Percentiles rank a stretch among this genome's conserved stretches.
Conservation (phyloP, 2,797 vertebrate species). For the Gallinago stenura region DNA sequence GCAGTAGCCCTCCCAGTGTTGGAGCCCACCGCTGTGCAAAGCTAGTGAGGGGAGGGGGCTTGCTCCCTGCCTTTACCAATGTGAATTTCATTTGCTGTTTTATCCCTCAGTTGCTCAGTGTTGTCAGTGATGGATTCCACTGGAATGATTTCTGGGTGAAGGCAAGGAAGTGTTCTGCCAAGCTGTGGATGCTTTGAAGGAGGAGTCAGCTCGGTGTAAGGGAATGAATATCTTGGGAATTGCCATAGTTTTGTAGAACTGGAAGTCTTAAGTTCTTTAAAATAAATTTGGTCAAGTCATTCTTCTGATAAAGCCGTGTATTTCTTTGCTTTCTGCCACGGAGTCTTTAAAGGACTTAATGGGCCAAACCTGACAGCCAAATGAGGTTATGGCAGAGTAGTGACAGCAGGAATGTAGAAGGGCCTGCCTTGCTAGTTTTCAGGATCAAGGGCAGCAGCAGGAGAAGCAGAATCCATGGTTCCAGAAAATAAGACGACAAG, state of each 20-base stretch:
- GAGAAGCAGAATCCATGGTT: background rate
- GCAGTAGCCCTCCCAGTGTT: background rate
- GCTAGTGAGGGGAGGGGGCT: background rate
- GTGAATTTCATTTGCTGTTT: background rate
- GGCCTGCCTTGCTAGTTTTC: background rate
- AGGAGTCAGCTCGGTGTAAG: background rate
- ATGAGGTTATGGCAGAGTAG: background rate
- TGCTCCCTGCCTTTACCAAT: background rate
- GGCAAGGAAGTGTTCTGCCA: background rate
- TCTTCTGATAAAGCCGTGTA: background rate
- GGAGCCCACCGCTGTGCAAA: background rate
- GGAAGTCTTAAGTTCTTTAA: background rate
- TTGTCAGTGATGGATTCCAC: background rate
- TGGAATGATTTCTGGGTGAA: background rate
- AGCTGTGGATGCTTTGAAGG: background rate
- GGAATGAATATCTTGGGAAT: background rate
- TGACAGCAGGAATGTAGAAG: background rate
- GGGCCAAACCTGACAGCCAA: background rate
- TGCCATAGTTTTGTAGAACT: background rate
- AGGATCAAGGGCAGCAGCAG: background rate
- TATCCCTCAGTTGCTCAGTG: background rate
- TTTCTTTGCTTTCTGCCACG: background rate
- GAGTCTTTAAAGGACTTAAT: background rate
- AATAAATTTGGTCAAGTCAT: background rate
- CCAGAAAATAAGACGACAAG: background rate